Evolutionary conservation across 1,140 invertebrate genomes (phyloP), one percentile per base, ranked within the genome.

Genomic region (Saxidomus purpurata): DNA sequence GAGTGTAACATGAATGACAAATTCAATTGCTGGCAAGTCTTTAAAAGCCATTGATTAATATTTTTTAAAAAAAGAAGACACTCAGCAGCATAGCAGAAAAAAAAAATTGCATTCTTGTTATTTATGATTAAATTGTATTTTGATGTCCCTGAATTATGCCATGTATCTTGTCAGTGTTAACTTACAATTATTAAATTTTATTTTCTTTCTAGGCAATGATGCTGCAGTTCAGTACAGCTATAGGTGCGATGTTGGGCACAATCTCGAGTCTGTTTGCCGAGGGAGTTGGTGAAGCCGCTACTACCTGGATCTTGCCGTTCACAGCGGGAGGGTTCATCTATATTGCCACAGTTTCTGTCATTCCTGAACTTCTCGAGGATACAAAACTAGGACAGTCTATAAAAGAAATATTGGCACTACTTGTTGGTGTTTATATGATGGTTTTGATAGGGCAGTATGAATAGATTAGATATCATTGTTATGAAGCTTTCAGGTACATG

Each of bases 291-390:
- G 97, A 97, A 87, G 95, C 98, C 89, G 97, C 98, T 6, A 98
- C 98, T 49, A 96, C 97, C 19, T 98, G 98, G 97, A 98, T 99
- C 89, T 96, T 99, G 71, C 98, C 99, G 47, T 99, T 99, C 94
- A 99, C 99, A 55, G 99, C 99, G 87, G 99, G 99, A 84, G 99
- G 99, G 28, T 99, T 99, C 95, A 99, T 99, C 95, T 99, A 99
- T 95, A 99, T 99, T 93, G 99, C 99, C 22, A 98, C 98, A 38
- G 99, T 99, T 0, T 99, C 98, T 79, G 98, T 96, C 28, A 99
- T 99, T 95, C 99, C 99, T 74, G 98, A 99, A 96, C 96, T 99
- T 36, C 96, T 99, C 85, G 94, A 94, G 94, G 98, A 98, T 92
- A 97, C 98, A 28, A 98, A 97, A 94, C 97, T 98, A 89, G 97